A percentile compares a stretch with the other conserved stretches of the same genome.
Conservation (phyloP, 2,888 invertebrate species). For the Nomada goodeniana region DNA sequence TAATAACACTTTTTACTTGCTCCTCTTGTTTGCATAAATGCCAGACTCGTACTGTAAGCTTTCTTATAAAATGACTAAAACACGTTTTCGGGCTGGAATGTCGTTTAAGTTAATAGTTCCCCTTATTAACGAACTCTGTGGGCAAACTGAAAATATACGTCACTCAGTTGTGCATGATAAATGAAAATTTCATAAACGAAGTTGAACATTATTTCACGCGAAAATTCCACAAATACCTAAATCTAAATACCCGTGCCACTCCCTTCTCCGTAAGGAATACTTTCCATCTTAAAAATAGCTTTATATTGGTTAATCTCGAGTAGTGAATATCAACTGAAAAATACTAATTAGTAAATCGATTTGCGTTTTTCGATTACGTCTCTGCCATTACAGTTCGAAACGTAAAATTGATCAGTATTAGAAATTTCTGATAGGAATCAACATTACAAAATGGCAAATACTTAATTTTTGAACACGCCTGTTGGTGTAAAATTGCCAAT, state of each 20-base stretch:
- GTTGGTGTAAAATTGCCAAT: no score
- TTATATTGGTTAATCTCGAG: neutral
- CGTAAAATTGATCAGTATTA: neutral
- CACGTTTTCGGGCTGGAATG: neutral
- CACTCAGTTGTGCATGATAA: neutral
- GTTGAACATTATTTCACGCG: neutral
- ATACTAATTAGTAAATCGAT: neutral
- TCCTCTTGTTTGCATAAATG: no score
- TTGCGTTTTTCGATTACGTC: no score
- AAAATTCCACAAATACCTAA: neutral
- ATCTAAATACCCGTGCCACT: neutral
- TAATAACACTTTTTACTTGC: no score
- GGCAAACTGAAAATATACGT: neutral
- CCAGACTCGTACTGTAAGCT: no score
- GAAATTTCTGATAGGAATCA: no score
- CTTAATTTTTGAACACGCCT: no score
- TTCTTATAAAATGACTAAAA: neutral
- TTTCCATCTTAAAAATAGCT: neutral
- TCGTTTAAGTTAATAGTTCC: neutral
- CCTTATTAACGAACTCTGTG: neutral
- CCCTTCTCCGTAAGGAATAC: constrained; percentile 11
- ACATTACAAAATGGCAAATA: no score
- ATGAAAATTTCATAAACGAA: neutral
- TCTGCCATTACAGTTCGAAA: neutral
- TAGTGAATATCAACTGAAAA: constrained; percentile 4